These are phyloP conservation scores for Desmophyllum pertusum DNA, from an alignment of 92 coral and sea anemone species.

Conservation along the genomic window DNA sequence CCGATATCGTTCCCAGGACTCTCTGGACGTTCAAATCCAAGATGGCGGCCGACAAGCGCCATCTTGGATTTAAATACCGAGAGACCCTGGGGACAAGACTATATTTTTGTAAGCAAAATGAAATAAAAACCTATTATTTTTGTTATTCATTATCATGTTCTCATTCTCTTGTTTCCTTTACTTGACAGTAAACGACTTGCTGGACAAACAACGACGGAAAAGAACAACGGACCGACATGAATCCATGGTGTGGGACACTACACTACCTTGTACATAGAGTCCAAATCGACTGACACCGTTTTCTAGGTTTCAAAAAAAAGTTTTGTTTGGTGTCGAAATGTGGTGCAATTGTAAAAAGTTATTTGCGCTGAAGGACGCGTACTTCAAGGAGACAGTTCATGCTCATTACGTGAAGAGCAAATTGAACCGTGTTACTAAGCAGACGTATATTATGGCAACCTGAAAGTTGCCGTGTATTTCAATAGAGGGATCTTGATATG, in stretches of 20 bases:
- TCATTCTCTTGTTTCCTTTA: not conserved
- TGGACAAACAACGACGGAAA: slow-evolving; percentile 33
- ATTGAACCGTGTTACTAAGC: slow-evolving; percentile 7
- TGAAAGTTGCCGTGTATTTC: slow-evolving; percentile 13
- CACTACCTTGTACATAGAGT: slow-evolving; percentile 63
- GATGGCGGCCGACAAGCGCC: not conserved
- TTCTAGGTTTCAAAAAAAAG: slow-evolving; percentile 34
- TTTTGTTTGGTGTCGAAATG: slow-evolving; percentile 44
- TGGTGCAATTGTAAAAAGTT: slow-evolving; percentile 23
- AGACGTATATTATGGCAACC: not conserved
- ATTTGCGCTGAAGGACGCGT: slow-evolving; percentile 30
- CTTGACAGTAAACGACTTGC: slow-evolving; percentile 54
- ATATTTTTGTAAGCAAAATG: slow-evolving; percentile 10
- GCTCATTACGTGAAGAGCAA: slow-evolving; percentile 7
- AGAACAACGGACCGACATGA: slow-evolving; percentile 42
- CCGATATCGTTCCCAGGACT: not conserved
- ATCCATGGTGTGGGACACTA: slow-evolving; percentile 39
- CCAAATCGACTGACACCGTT: slow-evolving; percentile 36
- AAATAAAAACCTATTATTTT: not conserved
- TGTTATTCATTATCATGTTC: not conserved
- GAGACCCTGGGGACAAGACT: not conserved
- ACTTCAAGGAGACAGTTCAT: slow-evolving; percentile 21
- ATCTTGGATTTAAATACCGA: not conserved
- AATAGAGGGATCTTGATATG: slow-evolving; percentile 19
- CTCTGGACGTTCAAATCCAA: not conserved